These are phyloP conservation scores for Drosophila elegans DNA, from an alignment of 1,140 invertebrate species.

Conservation along the genomic window DNA sequence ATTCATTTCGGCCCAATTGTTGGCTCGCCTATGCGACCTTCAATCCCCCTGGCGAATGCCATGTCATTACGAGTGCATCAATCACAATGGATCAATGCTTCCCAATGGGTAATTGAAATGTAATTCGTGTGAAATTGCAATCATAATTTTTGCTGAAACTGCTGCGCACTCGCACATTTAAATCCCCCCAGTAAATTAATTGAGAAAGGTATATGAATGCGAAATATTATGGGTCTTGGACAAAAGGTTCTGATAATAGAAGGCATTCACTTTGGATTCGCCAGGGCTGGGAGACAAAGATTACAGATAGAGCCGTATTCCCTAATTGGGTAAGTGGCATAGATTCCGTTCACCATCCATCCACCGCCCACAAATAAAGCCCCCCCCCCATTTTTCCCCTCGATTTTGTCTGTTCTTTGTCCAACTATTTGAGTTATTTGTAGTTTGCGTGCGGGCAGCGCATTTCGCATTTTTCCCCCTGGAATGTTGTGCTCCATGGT, in stretches of 20 bases:
- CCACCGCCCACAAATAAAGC: background rate
- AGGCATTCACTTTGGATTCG: slow-evolving; percentile 11
- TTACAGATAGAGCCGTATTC: slow-evolving; percentile 16
- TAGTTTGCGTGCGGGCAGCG: slow-evolving; percentile 61
- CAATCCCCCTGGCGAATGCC: background rate
- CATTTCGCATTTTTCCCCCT: slow-evolving; percentile 44
- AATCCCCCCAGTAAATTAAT: background rate
- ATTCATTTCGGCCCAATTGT: background rate
- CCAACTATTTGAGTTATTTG: slow-evolving; percentile 63
- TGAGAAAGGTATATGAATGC: background rate
- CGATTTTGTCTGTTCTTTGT: slow-evolving; percentile 25
- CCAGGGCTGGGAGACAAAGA: background rate
- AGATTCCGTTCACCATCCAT: slow-evolving; percentile 4
- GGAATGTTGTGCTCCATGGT: slow-evolving; percentile 37
- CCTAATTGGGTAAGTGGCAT: slow-evolving; percentile 43
- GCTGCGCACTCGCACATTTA: background rate
- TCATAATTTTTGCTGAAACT: slow-evolving; percentile 2
- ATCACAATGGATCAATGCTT: slow-evolving; percentile 5
- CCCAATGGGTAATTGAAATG: slow-evolving; percentile 8
- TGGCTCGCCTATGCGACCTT: background rate
- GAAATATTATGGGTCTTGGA: background rate
- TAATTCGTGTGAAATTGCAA: slow-evolving; percentile 12
- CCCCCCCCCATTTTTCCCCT: background rate
- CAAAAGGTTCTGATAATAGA: background rate
- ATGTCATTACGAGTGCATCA: slow-evolving; percentile 9